Percentiles rank a stretch among this genome's conserved stretches.
phyloP scores from a whole-genome alignment of 2,888 invertebrate genomes.

The Serrognathus titanus region DNA sequence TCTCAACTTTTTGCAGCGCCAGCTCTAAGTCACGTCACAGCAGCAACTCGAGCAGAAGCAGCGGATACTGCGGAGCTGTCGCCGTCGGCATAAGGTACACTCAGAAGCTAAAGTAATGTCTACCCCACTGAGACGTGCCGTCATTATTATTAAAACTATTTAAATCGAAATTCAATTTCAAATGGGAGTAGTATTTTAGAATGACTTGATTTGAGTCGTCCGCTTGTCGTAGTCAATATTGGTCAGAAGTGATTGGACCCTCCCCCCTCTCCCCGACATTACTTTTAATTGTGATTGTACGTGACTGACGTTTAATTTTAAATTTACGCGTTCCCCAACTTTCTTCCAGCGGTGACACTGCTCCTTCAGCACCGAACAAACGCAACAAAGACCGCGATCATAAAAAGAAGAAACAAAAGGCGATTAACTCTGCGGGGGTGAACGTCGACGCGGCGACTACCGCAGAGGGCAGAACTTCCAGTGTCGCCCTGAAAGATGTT shows the following conservation, averaged over 20 bases:
- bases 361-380: constrained; percentile 52
- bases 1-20: constrained; percentile 52
- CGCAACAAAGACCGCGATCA: constrained; percentile 58
- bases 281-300: no score
- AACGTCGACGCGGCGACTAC: constrained; percentile 19
- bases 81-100: constrained; percentile 14
- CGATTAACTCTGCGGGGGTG: constrained; percentile 25
- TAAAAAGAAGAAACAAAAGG: constrained; percentile 59
- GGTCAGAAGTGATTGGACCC: no score
- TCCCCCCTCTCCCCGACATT: no score
- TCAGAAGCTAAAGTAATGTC: background rate
- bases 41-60: constrained; percentile 75
- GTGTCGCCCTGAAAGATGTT: constrained; percentile 8
- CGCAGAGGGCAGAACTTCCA: constrained; percentile 19
- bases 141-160: no score
- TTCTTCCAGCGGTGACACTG: constrained; percentile 44
- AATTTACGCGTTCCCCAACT: background rate
- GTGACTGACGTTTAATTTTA: no score
- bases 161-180: no score
- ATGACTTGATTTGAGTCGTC: no score
- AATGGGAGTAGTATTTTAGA: no score
- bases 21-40: constrained; percentile 76
- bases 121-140: no score
- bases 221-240: no score
- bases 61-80: constrained; percentile 70